Evolutionary conservation across 2,888 invertebrate species (phyloP), one percentile per base, ranked within the genome.

Genomic region (Andrena trimmerana): DNA sequence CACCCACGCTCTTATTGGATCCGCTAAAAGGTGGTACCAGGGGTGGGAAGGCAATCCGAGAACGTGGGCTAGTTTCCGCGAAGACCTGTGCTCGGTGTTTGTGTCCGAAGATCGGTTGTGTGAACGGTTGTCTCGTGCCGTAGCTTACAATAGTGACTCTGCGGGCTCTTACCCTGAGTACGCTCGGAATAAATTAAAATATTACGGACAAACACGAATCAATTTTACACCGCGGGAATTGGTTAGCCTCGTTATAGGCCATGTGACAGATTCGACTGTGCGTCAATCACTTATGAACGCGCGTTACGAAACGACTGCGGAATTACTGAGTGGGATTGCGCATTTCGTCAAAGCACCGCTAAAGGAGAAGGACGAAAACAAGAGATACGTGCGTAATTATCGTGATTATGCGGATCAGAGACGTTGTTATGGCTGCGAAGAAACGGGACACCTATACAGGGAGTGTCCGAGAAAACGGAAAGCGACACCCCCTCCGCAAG

Each of bases 11-110:
- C 29, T 73, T 1, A 2, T 42, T 8, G 73, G 66, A 1, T 24
- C 66, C 13, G 66, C 66, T 8, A 73, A 66, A 24, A 66, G 24
- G 31, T 73, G 73, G 57, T 66, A 66, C 16, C 24, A 24, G 20
- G 73, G 27, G 16, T 73, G 66, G 59, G 54, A 57, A 7, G 73
- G 66, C 7, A 73, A 27, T 2, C 73, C 73, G 16, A 29, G 65
- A 36, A 73, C 73, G n/a, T 73, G 73, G 73, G n/a, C 8, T 13
- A 73, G n/a, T 13, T 73, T 66, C 5, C 66, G 73, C 2, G 65
- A 65, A 1, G 73, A 73, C 20, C 16, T 73, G 13, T 73, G 73
- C 20, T 36, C 54, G 6, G 66, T 73, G 6, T 73, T 73, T 10
- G 59, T 66, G 29, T n/a, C 57, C 2, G 42, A 73, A 10, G 42